A percentile compares a stretch with the other conserved stretches of the same genome.
phyloP scores from a whole-genome alignment of 2,113 vertebrate genomes.

The Apistogramma diplotaenia region DNA sequence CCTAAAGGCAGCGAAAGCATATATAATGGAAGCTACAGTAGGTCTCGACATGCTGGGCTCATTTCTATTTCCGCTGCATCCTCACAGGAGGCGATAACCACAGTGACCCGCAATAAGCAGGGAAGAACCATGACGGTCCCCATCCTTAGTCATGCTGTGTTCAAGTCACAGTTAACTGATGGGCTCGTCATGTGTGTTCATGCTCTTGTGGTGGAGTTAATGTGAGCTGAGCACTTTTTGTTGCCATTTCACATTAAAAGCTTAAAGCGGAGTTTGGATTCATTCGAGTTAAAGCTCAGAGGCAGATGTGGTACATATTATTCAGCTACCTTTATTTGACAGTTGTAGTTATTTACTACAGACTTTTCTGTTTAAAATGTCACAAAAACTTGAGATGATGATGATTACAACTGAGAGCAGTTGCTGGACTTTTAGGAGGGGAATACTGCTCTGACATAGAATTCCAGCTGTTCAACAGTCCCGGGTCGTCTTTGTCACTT shows the following conservation, averaged over 20 bases:
- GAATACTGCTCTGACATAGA: neutral
- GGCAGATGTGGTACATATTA: neutral
- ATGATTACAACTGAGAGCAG: neutral
- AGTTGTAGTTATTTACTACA: neutral
- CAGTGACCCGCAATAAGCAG: conserved; percentile 24
- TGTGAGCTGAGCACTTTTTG: neutral
- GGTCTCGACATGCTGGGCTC: conserved; percentile 5
- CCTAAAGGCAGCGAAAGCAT: conserved; percentile 5
- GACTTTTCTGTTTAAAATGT: neutral
- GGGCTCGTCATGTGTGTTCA: neutral
- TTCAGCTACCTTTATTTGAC: neutral
- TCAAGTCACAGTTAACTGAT: neutral
- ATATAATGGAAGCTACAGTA: conserved; percentile 19
- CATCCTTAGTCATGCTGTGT: neutral
- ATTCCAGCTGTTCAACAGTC: neutral
- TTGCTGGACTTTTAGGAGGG: neutral
- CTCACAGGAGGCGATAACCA: conserved; percentile 36
- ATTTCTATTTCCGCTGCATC: conserved; percentile 39
- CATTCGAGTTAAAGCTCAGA: neutral
- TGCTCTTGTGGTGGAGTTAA: neutral
- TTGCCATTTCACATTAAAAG: neutral
- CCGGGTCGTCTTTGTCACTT: neutral
- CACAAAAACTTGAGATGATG: neutral
- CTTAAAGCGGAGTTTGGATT: neutral
- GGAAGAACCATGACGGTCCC: neutral